These are phyloP conservation scores for Sterrhoptilus dennistouni DNA, from an alignment of 2,113 vertebrate genomes.

Conservation along the genomic window DNA sequence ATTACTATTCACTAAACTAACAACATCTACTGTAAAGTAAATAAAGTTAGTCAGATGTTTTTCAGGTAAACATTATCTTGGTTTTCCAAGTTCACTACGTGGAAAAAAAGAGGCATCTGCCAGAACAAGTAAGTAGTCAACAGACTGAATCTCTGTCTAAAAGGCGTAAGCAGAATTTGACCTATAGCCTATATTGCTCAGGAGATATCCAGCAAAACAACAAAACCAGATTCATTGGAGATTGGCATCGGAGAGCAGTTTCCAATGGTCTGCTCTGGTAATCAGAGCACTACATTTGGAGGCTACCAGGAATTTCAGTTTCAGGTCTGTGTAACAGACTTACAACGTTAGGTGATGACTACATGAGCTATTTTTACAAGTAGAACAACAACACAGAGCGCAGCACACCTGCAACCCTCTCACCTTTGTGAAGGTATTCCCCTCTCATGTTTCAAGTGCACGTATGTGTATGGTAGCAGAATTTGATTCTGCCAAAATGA, in stretches of 20 bases:
- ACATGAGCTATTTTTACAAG: background rate
- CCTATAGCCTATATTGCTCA: background rate
- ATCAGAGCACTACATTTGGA: background rate
- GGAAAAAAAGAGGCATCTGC: background rate
- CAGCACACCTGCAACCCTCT: background rate
- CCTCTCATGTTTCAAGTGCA: background rate
- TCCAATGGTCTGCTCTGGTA: background rate
- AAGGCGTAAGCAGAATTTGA: background rate
- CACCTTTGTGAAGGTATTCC: background rate
- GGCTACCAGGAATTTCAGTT: background rate
- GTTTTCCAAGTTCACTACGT: background rate
- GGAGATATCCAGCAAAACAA: background rate
- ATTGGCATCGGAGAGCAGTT: background rate
- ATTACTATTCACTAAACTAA: background rate
- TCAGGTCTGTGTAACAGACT: background rate
- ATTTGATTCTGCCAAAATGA: background rate
- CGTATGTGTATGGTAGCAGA: background rate
- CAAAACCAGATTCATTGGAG: background rate
- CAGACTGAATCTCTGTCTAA: background rate
- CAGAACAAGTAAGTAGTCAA: background rate
- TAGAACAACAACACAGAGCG: background rate
- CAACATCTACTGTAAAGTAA: background rate
- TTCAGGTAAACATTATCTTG: background rate
- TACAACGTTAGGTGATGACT: rapidly evolving
- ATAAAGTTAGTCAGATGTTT: background rate